Conservation (phyloP, 2,888 invertebrate species). For the Zygogramma bicolorata region DNA sequence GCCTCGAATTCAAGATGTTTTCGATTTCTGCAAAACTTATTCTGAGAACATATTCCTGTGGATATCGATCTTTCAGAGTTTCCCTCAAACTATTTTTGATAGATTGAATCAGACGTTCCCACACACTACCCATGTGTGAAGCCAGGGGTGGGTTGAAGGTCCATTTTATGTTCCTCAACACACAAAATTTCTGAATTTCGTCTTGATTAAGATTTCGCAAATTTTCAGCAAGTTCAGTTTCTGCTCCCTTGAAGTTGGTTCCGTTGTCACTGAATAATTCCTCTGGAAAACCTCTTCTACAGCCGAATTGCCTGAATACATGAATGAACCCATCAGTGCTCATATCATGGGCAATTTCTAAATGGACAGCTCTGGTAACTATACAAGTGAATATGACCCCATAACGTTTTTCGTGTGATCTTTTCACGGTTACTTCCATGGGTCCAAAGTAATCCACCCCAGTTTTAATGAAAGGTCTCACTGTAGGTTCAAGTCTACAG, state of each 20-base stretch:
- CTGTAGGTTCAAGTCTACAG: constrained; percentile 17
- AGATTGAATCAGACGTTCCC: background rate
- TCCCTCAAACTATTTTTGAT: background rate
- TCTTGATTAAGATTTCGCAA: background rate
- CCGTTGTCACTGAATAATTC: constrained; percentile 20
- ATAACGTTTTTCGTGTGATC: constrained; percentile 17
- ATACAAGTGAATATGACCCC: constrained; percentile 26
- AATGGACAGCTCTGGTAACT: constrained; percentile 15
- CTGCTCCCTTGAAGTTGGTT: constrained; percentile 5
- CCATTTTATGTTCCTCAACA: background rate
- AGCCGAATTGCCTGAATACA: constrained; percentile 21
- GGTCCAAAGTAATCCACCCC: constrained; percentile 35
- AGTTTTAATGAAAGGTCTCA: constrained; percentile 28
- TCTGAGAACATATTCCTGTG: background rate
- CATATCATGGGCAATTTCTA: constrained; percentile 24
- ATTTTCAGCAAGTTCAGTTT: background rate
- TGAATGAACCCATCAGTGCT: constrained; percentile 18
- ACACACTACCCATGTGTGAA: background rate
- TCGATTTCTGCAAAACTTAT: background rate
- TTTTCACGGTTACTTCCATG: constrained; percentile 9
- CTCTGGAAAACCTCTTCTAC: constrained; percentile 46
- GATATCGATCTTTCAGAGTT: background rate
- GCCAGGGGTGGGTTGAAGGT: background rate
- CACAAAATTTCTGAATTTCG: background rate
- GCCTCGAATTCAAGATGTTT: background rate